Percentiles rank a stretch among this genome's conserved stretches.
phyloP scores from a whole-genome alignment of 2,888 invertebrate genomes.

The Dynastes tityus region DNA sequence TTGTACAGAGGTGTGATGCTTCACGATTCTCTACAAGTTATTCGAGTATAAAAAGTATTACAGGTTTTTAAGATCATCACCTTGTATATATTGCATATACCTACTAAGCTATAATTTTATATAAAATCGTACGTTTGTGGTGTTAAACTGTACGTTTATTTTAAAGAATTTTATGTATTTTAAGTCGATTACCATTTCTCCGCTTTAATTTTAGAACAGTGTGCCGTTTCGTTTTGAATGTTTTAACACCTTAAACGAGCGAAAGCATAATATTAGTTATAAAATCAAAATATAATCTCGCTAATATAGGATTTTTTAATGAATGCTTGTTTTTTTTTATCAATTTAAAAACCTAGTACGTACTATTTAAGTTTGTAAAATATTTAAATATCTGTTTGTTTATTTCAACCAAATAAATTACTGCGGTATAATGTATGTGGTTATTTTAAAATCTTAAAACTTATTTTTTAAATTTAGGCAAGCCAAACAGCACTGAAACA shows the following conservation, averaged over 20 bases:
- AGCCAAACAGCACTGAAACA: too few species aligned
- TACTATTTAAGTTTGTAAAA: slow-evolving; percentile 9
- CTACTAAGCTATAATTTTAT: neutral
- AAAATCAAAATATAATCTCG: slow-evolving; percentile 7
- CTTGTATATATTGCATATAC: neutral
- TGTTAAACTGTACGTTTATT: neutral
- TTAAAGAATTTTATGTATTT: neutral
- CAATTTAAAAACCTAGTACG: neutral
- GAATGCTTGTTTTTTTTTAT: too few species aligned
- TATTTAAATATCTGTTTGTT: neutral
- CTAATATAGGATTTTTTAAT: neutral
- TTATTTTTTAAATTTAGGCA: too few species aligned
- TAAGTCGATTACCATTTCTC: neutral
- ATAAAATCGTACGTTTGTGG: neutral
- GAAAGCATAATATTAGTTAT: neutral
- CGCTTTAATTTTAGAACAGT: neutral
- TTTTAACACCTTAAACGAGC: neutral
- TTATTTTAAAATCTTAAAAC: too few species aligned
- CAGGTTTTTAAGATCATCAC: neutral
- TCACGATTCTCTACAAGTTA: neutral
- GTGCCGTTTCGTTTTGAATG: neutral
- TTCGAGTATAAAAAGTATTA: slow-evolving; percentile 10
- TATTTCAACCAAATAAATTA: neutral
- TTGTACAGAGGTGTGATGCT: neutral
- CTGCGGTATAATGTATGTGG: neutral